Evolutionary conservation across 2,113 vertebrate species (phyloP), one percentile per base, ranked within the genome.

Genomic region (Neotoma lepida): DNA sequence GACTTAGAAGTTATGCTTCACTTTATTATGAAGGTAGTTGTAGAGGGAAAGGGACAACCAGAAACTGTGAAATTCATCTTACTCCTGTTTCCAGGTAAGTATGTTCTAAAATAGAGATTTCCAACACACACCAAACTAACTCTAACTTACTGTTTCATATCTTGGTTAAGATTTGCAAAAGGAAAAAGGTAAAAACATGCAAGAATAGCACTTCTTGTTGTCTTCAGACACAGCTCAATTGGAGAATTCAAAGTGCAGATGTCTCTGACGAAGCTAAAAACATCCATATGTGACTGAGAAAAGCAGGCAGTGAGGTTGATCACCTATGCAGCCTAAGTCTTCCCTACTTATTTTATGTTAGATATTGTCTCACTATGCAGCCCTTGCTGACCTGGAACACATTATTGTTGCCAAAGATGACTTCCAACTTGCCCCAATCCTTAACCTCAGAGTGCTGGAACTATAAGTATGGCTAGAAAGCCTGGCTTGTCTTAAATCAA

Each of bases 121-220:
- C 15, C 89, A 66, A 63, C 46, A 61, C 28, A 90, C 80, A 85
- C 14, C 6, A 73, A 86, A 92, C 24, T 15, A 74, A 85, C 73
- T 10, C 6, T 33, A 61, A 14, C 1, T 91, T 86, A 56, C 1
- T 24, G 66, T 58, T 87, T 76, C 10, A 20, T 78, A 46, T 20
- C 15, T 87, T 12, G 0, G 2, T 77, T 64, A 87, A 77, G 22
- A 66, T 94, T 90, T 73, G 17, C 41, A 87, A 78, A 81, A 78
- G 0, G 44, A 4, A 41, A 68, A 82, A 54, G 4, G 28, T n/a
- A n/a, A 54, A 77, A 78, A 70, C 22, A 6, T 20, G 6, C 20
- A 28, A 63, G 1, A 17, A 44, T 33, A n/a, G 30, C 22, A 76
- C 71, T 56, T n/a, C 41, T 28, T 20, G 56, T 12, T 39, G 2